Percentiles rank a stretch among this genome's conserved stretches.
These are phyloP conservation scores for Papilio glaucus DNA, from an alignment of 1,140 invertebrate species.

Conservation along the genomic window DNA sequence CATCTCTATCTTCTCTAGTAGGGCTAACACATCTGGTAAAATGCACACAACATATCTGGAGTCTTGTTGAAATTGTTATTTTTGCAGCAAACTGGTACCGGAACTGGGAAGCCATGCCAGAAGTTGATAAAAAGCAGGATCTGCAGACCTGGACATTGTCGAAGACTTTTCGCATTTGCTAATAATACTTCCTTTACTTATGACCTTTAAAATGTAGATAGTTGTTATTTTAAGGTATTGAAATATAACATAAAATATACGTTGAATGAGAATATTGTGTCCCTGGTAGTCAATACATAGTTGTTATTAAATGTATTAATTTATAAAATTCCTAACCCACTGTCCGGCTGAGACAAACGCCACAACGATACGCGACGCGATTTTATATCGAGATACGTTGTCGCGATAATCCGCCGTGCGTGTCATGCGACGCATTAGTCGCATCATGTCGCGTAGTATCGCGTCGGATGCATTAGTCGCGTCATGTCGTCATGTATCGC, in stretches of 20 bases:
- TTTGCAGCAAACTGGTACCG: conserved; percentile 44
- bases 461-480: too few relatives aligned
- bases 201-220: too few relatives aligned
- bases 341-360: too few relatives aligned
- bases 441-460: too few relatives aligned
- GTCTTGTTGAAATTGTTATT: background rate
- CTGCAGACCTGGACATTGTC: conserved; percentile 57
- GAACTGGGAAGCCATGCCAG: conserved; percentile 52
- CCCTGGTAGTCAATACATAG: background rate
- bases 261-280: background rate
- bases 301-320: background rate
- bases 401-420: too few relatives aligned
- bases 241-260: background rate
- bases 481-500: too few relatives aligned
- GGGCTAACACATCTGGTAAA: too few relatives aligned
- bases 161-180: conserved; percentile 27
- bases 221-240: background rate
- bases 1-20: too few relatives aligned
- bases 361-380: too few relatives aligned
- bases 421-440: too few relatives aligned
- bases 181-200: background rate
- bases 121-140: conserved; percentile 60
- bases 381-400: too few relatives aligned
- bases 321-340: background rate
- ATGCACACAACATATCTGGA: too few relatives aligned